Evolutionary conservation across 2,113 vertebrate genomes (phyloP).

Genomic region (Prunella himalayana): DNA sequence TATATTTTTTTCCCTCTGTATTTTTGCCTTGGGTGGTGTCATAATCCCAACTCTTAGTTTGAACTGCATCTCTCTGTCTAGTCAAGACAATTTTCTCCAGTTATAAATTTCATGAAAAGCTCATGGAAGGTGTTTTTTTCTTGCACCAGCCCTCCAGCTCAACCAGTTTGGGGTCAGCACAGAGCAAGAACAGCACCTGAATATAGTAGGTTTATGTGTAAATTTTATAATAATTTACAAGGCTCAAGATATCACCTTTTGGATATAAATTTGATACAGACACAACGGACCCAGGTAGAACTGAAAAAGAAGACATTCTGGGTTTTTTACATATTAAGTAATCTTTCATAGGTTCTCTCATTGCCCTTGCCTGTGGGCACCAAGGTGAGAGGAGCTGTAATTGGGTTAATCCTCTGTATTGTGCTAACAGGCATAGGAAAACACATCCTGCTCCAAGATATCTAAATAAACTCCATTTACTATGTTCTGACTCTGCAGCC

Average conservation of each 20-base stretch:
- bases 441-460: background rate
- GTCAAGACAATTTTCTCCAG: background rate
- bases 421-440: background rate
- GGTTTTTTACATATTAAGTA: background rate
- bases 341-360: background rate
- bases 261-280: background rate
- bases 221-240: background rate
- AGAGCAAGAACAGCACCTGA: background rate
- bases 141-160: background rate
- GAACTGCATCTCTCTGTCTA: background rate
- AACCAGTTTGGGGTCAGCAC: background rate
- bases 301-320: background rate
- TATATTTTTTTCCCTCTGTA: background rate
- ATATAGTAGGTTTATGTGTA: background rate
- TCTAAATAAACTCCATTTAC: background rate
- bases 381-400: background rate
- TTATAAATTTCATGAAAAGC: background rate
- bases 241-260: background rate
- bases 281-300: background rate
- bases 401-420: background rate
- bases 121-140: background rate
- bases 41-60: background rate
- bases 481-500: background rate
- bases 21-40: background rate
- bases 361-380: background rate